Conservation (phyloP, 2,888 invertebrate genomes). For the Sericinus montela region DNA sequence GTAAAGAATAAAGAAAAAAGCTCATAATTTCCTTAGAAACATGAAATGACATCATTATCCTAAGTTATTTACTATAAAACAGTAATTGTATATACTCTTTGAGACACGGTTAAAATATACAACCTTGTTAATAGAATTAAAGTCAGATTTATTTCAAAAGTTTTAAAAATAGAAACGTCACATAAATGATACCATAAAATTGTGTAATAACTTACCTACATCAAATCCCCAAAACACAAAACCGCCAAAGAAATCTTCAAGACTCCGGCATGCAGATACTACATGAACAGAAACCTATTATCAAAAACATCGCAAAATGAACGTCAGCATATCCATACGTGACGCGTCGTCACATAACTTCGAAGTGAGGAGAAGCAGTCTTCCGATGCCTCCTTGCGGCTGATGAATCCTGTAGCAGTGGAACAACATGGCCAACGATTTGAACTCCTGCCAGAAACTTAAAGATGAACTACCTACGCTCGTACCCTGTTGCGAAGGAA, state of each 20-base stretch:
- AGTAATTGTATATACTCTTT: too few species aligned
- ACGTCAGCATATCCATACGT: constrained; percentile 35
- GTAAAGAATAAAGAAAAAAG: too few species aligned
- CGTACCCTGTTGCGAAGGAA: constrained; percentile 68
- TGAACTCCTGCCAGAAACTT: constrained; percentile 54
- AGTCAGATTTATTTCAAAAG: constrained; percentile 9
- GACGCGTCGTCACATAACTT: constrained; percentile 43
- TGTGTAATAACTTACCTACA: too few species aligned
- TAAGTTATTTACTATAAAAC: too few species aligned
- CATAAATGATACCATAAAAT: not conserved
- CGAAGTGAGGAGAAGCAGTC: constrained; percentile 61
- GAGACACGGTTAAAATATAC: too few species aligned
- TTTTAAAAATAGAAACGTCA: constrained; percentile 16
- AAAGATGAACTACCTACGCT: constrained; percentile 61
- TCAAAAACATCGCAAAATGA: constrained; percentile 38
- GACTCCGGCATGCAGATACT: constrained; percentile 54
- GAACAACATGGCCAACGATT: constrained; percentile 56
- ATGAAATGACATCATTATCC: too few species aligned
- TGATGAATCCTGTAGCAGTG: constrained; percentile 72
- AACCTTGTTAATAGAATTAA: constrained; percentile 9
- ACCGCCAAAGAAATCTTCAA: constrained; percentile 18
- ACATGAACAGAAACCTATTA: constrained; percentile 46
- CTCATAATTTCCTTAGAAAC: too few species aligned
- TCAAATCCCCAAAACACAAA: constrained; percentile 11
- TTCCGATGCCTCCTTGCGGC: constrained; percentile 50